Evolutionary conservation across 2,888 invertebrate genomes (phyloP), one percentile per base, ranked within the genome.

Genomic region (Callimorpha dominula): DNA sequence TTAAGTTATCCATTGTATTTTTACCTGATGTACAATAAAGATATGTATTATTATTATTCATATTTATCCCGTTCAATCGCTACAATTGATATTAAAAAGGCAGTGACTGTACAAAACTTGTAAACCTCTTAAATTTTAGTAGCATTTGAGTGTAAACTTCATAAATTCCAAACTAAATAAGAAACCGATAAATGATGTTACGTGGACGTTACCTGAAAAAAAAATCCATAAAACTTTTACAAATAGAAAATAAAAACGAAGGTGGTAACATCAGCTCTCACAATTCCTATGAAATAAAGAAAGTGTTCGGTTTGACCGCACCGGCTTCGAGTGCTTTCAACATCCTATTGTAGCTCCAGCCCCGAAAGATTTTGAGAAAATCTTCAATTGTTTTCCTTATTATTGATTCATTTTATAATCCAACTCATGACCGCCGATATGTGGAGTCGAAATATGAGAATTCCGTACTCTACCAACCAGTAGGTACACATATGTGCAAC

Each of bases 231-330:
- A 42, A 1, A n/a, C n/a, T n/a, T 63, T 31, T 31, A 40, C 31
- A 4, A 50, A 50, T 5, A 50, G 4, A 1, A 4, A 50, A 50
- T 4, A 49, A 6, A 6, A 15, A 5, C 6, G 9, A 60, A 63
- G 17, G 69, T 9, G 82, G 84, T 81, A 75, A 76, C 46, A 77
- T 15, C 82, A 76, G 20, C 82, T 82, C 67, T 8, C 11, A 0
- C 8, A 52, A 57, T 42, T 70, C 11, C n/a, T 46, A 65, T 70
- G 69, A 82, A 82, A 84, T 76, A 81, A 70, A 67, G 71, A 66
- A 68, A 31, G 65, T 70, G 74, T 76, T 78, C 76, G 78, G 77
- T 78, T 82, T 82, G 82, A 84, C 82, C 82, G 82, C 74, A 71
- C 75, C 77, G 84, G 72, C 71, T 75, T 84, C 70, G 74, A 84